Percentiles rank a stretch among this genome's conserved stretches.
Evolutionary conservation across 2,888 invertebrate genomes (phyloP).

Genomic region (Synergus umbraculus): DNA sequence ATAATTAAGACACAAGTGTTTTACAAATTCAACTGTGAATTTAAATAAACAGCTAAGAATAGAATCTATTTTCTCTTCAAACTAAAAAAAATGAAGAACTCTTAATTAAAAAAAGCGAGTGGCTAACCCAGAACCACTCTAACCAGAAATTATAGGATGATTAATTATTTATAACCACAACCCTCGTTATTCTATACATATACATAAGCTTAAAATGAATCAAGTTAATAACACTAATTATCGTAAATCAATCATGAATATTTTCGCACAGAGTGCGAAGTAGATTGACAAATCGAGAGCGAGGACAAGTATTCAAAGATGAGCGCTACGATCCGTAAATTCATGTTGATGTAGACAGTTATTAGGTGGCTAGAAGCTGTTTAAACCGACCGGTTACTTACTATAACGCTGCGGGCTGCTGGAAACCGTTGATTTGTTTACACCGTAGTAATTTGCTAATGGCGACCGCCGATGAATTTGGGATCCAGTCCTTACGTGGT

Average conservation of each 20-base stretch:
- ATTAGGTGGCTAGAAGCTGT: slow-evolving; percentile 70
- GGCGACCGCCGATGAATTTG: slow-evolving; percentile 60
- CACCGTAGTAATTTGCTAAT: slow-evolving; percentile 76
- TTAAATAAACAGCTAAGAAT: not conserved
- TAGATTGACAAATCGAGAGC: slow-evolving; percentile 28
- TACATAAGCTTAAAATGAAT: not conserved
- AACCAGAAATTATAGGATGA: not conserved
- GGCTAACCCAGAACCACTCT: not conserved
- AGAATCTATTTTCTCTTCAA: not conserved
- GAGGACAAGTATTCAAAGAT: slow-evolving; percentile 28
- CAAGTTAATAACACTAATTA: slow-evolving; percentile 7
- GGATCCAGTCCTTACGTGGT: slow-evolving; percentile 63
- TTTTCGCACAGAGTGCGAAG: not conserved
- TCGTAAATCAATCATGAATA: slow-evolving; percentile 11
- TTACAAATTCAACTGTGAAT: no score
- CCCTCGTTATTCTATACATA: not conserved
- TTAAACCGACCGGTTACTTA: slow-evolving; percentile 69
- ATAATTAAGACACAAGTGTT: no score
- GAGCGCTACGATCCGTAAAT: slow-evolving; percentile 62
- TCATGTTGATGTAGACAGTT: slow-evolving; percentile 66
- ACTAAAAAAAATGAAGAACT: not conserved
- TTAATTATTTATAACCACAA: not conserved
- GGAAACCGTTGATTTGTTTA: slow-evolving; percentile 70
- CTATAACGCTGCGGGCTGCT: slow-evolving; percentile 58
- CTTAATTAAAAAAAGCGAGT: not conserved